Evolutionary conservation across 2,888 invertebrate species (phyloP).

Genomic region (Leptogaster cylindrica): DNA sequence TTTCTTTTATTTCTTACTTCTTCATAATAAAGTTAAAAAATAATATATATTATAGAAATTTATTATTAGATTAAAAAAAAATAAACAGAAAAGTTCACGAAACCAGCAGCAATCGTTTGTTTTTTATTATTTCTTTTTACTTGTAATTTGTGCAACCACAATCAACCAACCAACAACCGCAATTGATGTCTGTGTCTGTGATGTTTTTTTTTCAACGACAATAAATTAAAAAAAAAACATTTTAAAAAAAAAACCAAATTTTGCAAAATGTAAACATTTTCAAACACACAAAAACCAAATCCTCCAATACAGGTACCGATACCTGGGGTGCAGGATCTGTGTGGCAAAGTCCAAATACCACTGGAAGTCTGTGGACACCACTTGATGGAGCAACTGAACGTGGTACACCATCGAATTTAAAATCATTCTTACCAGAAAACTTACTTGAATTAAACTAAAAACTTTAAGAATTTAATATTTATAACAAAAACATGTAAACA

Average conservation of each 20-base stretch:
- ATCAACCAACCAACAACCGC: slow-evolving; percentile 10
- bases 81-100: not conserved
- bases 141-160: slow-evolving; percentile 18
- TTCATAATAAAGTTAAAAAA: not conserved
- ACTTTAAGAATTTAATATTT: slow-evolving; percentile 18
- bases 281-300: slow-evolving; percentile 19
- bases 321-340: slow-evolving; percentile 67
- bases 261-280: not conserved
- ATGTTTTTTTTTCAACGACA: slow-evolving; percentile 1
- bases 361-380: slow-evolving; percentile 68
- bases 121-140: not conserved
- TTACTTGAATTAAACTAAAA: slow-evolving; percentile 83
- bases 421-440: slow-evolving; percentile 87
- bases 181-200: not conserved
- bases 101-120: not conserved
- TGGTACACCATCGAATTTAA: slow-evolving; percentile 83
- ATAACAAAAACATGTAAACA: not conserved
- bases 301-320: slow-evolving; percentile 57
- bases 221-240: not conserved
- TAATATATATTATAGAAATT: not conserved
- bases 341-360: slow-evolving; percentile 61
- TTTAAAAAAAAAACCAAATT: slow-evolving; percentile 6
- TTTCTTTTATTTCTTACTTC: not conserved
- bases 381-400: slow-evolving; percentile 76
- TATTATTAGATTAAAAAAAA: not conserved